Conservation (phyloP, 2,113 vertebrate species). For the Perognathus longimembris region DNA sequence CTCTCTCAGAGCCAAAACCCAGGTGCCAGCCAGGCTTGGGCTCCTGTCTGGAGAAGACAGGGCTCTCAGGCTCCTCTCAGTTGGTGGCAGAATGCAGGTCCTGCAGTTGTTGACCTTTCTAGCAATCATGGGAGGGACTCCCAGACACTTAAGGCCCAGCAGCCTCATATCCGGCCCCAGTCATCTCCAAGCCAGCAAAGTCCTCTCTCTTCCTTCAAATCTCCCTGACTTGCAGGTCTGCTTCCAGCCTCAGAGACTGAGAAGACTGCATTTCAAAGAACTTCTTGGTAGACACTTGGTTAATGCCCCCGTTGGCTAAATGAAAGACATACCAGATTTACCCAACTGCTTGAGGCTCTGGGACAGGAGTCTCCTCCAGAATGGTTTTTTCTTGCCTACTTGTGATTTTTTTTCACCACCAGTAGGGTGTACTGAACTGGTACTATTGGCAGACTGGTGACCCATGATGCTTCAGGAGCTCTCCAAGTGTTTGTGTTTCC, state of each 20-base stretch:
- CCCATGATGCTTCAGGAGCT: too few species aligned
- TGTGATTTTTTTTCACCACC: too few species aligned
- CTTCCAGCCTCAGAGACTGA: not conserved
- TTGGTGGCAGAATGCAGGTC: not conserved
- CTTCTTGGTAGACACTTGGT: not conserved
- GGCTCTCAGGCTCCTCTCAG: not conserved
- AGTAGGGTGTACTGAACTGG: too few species aligned
- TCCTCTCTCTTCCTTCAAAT: not conserved
- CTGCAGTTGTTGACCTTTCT: not conserved
- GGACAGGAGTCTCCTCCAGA: too few species aligned
- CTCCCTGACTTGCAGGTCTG: conserved; percentile 8
- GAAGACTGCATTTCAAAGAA: not conserved
- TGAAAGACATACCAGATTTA: not conserved
- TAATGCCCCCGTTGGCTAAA: not conserved
- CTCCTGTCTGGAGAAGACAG: not conserved
- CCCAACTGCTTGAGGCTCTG: not conserved
- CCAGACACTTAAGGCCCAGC: not conserved
- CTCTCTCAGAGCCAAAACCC: conserved; percentile 30
- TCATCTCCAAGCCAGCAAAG: not conserved
- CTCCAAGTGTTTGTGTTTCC: too few species aligned
- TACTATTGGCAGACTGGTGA: too few species aligned
- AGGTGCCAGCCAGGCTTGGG: not conserved
- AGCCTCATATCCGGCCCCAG: not conserved
- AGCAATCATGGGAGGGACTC: not conserved
- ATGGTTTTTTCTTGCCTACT: too few species aligned